Evolutionary conservation across 2,797 vertebrate species (phyloP).

Genomic region (Onychomys leucogaster): DNA sequence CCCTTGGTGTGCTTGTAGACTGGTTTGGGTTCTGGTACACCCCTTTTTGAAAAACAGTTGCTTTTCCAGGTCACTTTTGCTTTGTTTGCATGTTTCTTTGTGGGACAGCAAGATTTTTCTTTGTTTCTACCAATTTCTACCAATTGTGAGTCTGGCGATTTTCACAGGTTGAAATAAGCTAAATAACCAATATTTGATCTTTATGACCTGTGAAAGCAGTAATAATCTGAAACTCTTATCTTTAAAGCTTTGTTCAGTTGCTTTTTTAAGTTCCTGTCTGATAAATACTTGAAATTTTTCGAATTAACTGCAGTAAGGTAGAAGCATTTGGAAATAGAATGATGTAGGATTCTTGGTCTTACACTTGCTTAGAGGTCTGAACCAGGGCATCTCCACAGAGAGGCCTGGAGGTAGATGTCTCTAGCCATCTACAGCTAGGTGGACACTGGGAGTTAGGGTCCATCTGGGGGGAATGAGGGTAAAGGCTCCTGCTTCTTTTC

Average conservation of each 20-base stretch:
- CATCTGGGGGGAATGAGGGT: background rate
- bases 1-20: background rate
- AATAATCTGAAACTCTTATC: background rate
- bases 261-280: conserved; percentile 1
- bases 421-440: no score
- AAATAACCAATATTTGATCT: background rate
- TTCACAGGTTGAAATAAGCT: background rate
- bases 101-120: background rate
- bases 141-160: background rate
- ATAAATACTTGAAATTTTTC: background rate
- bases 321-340: background rate
- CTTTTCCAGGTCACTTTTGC: background rate
- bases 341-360: background rate
- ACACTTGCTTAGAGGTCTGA: background rate
- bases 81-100: background rate
- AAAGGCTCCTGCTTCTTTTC: background rate
- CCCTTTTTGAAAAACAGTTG: background rate
- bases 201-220: background rate
- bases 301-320: background rate
- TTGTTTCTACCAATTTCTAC: background rate
- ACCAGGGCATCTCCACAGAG: background rate
- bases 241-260: background rate
- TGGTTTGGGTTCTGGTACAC: background rate
- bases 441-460: background rate
- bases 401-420: background rate